Evolutionary conservation across 2,113 vertebrate species (phyloP).

Genomic region (Macrotus californicus): DNA sequence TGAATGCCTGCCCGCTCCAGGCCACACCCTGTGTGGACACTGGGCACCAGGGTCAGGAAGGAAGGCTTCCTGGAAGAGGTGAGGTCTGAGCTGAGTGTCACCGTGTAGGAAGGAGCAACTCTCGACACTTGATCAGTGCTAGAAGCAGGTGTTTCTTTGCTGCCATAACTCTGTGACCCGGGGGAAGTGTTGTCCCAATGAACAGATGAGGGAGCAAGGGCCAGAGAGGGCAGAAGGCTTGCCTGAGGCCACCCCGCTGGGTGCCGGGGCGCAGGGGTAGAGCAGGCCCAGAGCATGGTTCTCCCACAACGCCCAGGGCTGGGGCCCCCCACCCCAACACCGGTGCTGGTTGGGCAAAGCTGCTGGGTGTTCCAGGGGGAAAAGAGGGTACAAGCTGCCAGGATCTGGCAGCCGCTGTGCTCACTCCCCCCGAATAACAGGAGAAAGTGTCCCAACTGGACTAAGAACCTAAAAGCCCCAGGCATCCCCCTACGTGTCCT

Average conservation of each 20-base stretch:
- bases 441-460: no score
- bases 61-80: conserved; percentile 1
- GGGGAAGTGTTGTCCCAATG: neutral
- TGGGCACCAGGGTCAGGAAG: neutral
- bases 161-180: rapidly evolving
- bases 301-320: neutral
- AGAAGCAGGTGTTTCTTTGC: neutral
- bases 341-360: neutral
- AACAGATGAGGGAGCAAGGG: no score
- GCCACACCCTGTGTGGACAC: neutral
- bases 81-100: neutral
- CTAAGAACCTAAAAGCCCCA: neutral
- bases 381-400: rapidly evolving
- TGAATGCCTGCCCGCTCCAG: neutral
- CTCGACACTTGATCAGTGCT: no score
- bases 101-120: rapidly evolving
- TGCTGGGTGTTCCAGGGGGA: neutral
- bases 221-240: neutral
- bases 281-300: rapidly evolving
- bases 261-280: neutral
- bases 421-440: neutral
- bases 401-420: rapidly evolving
- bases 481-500: neutral
- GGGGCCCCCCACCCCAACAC: rapidly evolving
- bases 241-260: neutral